Conservation (phyloP, 2,888 invertebrate species). For the Rhagium mordax region DNA sequence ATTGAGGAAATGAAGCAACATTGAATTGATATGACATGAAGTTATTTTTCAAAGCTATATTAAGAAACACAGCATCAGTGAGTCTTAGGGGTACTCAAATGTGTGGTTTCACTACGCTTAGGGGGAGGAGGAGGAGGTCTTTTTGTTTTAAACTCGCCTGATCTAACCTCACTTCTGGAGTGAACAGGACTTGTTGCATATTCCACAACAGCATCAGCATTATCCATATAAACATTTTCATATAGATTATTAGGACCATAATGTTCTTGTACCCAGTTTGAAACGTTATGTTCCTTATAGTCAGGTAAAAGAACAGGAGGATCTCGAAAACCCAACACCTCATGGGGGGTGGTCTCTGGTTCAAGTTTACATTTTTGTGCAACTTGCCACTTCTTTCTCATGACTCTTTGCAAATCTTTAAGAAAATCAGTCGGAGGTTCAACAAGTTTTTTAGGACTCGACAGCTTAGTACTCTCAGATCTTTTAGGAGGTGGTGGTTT, state of each 20-base stretch:
- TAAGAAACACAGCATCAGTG: constrained; percentile 64
- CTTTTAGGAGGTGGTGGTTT: constrained; percentile 85
- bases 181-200: constrained; percentile 69
- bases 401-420: constrained; percentile 91
- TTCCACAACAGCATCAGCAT: constrained; percentile 69
- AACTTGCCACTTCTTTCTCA: constrained; percentile 91
- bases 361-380: constrained; percentile 93
- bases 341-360: constrained; percentile 90
- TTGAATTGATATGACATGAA: constrained; percentile 41
- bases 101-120: constrained; percentile 90
- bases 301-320: constrained; percentile 81
- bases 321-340: constrained; percentile 91
- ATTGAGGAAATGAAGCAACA: constrained; percentile 41
- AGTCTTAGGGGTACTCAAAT: constrained; percentile 75
- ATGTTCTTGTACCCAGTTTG: constrained; percentile 92
- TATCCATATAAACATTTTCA: constrained; percentile 80
- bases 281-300: constrained; percentile 88
- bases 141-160: constrained; percentile 68
- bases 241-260: constrained; percentile 84
- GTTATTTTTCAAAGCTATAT: constrained; percentile 44
- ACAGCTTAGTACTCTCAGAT: constrained; percentile 81
- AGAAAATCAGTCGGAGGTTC: constrained; percentile 88
- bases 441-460: constrained; percentile 84
- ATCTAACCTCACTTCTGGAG: constrained; percentile 37
- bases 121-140: constrained; percentile 93